phyloP scores from a whole-genome alignment of 2,797 vertebrate genomes.

The Pipistrellus kuhlii region DNA sequence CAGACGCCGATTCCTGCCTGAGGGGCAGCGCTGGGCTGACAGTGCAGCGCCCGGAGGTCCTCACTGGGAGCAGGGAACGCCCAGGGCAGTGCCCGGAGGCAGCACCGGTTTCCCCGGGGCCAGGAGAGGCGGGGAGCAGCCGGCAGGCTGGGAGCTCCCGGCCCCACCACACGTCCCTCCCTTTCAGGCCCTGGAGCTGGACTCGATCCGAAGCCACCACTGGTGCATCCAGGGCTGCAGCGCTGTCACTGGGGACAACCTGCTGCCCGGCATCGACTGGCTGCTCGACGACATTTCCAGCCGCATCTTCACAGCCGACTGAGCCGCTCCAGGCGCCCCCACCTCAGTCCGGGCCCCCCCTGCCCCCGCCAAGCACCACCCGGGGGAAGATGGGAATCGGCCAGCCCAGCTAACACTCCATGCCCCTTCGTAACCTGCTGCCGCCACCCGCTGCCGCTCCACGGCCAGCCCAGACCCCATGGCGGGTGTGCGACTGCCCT shows the following conservation, averaged over 20 bases:
- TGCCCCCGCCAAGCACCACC: neutral
- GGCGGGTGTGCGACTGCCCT: neutral
- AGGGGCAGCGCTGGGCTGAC: neutral
- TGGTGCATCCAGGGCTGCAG: conserved; percentile 96
- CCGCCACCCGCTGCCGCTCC: conserved; percentile 36
- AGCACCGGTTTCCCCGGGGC: neutral
- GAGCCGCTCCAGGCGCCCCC: neutral
- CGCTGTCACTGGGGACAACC: conserved; percentile 93
- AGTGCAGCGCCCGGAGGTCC: too few species aligned
- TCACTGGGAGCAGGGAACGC: neutral
- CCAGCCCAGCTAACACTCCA: neutral
- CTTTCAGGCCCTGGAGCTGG: conserved; percentile 90
- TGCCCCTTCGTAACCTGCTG: neutral
- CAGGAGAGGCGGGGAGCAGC: neutral
- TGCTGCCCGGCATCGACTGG: conserved; percentile 93
- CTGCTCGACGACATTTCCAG: conserved; percentile 93
- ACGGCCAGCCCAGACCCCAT: neutral
- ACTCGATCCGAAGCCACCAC: conserved; percentile 93
- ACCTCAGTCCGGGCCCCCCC: neutral
- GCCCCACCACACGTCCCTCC: neutral
- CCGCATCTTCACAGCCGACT: conserved; percentile 93
- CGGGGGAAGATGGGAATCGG: neutral
- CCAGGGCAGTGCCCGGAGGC: neutral
- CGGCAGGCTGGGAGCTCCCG: neutral
- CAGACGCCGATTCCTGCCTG: neutral